These are phyloP conservation scores for Chlorodrepanis virens DNA, from an alignment of 2,113 vertebrate genomes.

Conservation along the genomic window DNA sequence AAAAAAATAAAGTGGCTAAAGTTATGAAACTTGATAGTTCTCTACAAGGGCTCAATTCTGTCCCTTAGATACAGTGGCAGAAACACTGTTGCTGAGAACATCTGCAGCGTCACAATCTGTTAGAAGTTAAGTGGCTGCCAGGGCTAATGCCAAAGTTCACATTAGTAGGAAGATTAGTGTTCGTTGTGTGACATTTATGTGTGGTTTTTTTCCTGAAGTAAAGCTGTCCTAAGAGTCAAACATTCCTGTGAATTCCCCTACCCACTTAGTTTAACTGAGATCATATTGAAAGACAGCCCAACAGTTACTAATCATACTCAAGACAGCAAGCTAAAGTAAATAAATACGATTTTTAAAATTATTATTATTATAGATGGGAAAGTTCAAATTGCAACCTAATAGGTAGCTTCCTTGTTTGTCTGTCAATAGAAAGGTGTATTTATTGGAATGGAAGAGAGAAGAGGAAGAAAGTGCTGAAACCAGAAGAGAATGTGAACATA, in stretches of 20 bases:
- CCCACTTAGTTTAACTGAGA: neutral
- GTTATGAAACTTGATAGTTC: neutral
- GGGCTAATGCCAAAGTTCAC: neutral
- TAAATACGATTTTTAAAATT: neutral
- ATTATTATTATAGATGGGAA: neutral
- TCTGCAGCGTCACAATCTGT: neutral
- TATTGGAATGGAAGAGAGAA: neutral
- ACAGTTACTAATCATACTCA: neutral
- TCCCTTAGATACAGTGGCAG: neutral
- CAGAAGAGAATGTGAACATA: neutral
- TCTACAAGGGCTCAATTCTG: neutral
- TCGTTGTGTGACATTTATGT: neutral
- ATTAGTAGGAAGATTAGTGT: neutral
- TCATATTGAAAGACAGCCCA: neutral
- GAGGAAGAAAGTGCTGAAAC: neutral
- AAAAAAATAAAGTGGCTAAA: neutral
- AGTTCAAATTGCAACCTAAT: neutral
- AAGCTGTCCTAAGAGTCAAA: neutral
- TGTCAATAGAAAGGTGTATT: neutral
- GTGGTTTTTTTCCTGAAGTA: neutral
- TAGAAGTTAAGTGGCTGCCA: neutral
- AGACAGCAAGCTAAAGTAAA: neutral
- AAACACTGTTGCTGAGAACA: neutral
- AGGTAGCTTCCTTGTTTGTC: neutral
- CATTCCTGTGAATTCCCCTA: neutral